Evolutionary conservation across 2,113 vertebrate species (phyloP).

Genomic region (Pionites leucogaster): DNA sequence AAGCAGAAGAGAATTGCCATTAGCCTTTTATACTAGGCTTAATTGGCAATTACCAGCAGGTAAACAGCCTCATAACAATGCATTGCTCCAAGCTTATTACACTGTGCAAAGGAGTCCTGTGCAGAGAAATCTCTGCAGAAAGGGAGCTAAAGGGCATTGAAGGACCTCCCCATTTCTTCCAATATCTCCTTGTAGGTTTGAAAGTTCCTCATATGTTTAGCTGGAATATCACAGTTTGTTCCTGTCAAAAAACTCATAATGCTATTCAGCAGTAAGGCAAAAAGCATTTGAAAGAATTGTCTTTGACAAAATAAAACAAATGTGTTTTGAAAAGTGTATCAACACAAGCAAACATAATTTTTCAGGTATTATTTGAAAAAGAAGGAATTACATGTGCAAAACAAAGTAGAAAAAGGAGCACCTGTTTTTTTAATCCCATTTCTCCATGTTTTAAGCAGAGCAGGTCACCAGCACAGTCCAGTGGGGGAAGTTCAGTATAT

Average conservation of each 20-base stretch:
- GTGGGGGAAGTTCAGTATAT: conserved; percentile 66
- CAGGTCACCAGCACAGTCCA: conserved; percentile 5
- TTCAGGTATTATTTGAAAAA: background rate
- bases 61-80: conserved; percentile 55
- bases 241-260: background rate
- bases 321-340: background rate
- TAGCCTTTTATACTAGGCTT: conserved; percentile 41
- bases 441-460: conserved; percentile 19
- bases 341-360: background rate
- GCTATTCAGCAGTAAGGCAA: background rate
- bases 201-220: conserved; percentile 22
- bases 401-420: background rate
- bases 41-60: conserved; percentile 67
- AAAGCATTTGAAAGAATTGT: conserved; percentile 9
- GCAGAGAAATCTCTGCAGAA: conserved; percentile 56
- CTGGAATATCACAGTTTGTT: conserved; percentile 45
- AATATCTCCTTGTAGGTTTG: conserved; percentile 12
- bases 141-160: conserved; percentile 32
- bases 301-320: background rate
- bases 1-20: conserved; percentile 50
- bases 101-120: conserved; percentile 42
- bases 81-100: conserved; percentile 8
- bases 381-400: background rate
- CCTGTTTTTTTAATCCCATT: background rate
- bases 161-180: conserved; percentile 6